Conservation (phyloP, 2,797 vertebrate species). For the Ctenopoma multispine region DNA sequence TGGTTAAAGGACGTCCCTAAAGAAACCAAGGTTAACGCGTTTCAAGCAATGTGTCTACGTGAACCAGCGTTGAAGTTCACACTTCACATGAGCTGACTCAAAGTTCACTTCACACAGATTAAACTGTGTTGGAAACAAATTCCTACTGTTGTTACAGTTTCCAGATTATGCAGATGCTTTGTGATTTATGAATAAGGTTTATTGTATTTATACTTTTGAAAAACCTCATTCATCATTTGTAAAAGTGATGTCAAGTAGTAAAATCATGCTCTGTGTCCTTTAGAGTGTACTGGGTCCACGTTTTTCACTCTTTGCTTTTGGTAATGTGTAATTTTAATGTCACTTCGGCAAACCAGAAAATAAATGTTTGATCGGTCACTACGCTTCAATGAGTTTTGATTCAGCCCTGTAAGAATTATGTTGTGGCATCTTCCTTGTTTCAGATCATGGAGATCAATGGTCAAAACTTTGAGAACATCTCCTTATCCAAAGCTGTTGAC, state of each 20-base stretch:
- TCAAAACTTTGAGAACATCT: slow-evolving; percentile 98
- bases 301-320: neutral
- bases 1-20: neutral
- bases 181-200: too few relatives aligned
- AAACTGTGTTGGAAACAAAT: too few relatives aligned
- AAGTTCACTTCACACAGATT: too few relatives aligned
- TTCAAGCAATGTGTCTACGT: neutral
- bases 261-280: neutral
- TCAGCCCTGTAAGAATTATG: neutral
- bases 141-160: too few relatives aligned
- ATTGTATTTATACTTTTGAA: neutral
- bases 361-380: neutral
- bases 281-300: neutral
- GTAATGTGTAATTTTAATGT: slow-evolving; percentile 2
- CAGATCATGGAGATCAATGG: slow-evolving; percentile 99
- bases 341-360: neutral
- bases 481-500: slow-evolving; percentile 92
- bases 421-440: slow-evolving; percentile 29
- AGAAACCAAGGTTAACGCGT: too few relatives aligned
- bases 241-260: neutral
- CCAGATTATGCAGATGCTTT: too few relatives aligned
- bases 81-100: too few relatives aligned
- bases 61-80: neutral
- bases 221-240: neutral
- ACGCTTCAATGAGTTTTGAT: neutral